phyloP scores from a whole-genome alignment of 1,140 invertebrate species.

The Anastrepha obliqua region DNA sequence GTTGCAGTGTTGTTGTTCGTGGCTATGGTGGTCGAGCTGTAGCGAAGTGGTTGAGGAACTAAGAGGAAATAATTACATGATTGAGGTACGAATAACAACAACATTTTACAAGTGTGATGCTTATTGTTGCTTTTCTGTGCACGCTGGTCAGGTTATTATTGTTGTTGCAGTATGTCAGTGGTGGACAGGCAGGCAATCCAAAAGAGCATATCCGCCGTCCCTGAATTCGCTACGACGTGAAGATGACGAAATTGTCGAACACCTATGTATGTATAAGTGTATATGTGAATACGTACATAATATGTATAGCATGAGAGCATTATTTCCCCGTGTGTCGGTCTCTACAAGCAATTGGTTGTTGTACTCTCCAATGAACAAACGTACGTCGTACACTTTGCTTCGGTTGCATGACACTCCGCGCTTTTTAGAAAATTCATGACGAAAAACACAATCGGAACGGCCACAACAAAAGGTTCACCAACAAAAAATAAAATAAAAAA shows the following conservation, averaged over 20 bases:
- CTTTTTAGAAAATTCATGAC: conserved; percentile 63
- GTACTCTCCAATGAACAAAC: background rate
- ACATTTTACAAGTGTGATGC: conserved; percentile 9
- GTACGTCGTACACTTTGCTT: background rate
- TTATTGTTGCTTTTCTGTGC: background rate
- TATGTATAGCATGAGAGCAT: background rate
- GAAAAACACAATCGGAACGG: conserved; percentile 59
- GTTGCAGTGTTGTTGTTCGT: conserved; percentile 18
- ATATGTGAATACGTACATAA: background rate
- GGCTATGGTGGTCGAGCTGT: conserved; percentile 17
- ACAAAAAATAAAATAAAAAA: background rate
- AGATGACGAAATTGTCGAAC: conserved; percentile 21
- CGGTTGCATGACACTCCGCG: conserved; percentile 33
- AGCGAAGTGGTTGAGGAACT: conserved; percentile 62
- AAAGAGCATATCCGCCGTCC: conserved; percentile 22
- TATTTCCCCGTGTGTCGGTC: background rate
- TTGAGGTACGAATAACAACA: conserved; percentile 66
- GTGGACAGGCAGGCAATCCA: conserved; percentile 43
- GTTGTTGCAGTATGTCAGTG: background rate
- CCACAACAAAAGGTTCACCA: conserved; percentile 60
- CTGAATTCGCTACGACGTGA: background rate
- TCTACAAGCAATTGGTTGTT: background rate
- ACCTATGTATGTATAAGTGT: background rate
- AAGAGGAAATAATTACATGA: conserved; percentile 74
- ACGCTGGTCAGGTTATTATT: background rate